A percentile compares a stretch with the other conserved stretches of the same genome.
Evolutionary conservation across 1,140 invertebrate genomes (phyloP).

Genomic region (Scaptomyza graminum): DNA sequence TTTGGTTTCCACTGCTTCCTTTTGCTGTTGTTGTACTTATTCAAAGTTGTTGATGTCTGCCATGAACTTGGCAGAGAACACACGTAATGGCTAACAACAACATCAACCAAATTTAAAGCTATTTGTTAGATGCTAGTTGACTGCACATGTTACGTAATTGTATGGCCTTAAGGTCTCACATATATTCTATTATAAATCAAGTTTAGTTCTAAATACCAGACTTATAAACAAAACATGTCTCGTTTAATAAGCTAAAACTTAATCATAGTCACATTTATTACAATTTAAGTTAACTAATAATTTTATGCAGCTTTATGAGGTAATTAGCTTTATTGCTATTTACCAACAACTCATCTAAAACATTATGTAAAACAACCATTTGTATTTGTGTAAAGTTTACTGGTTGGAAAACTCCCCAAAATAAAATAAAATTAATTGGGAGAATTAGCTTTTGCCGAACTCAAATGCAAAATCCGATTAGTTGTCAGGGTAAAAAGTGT

Average conservation of each 20-base stretch:
- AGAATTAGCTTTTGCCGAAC: not conserved
- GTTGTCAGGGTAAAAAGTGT: not conserved
- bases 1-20: not conserved
- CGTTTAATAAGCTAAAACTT: too few species aligned
- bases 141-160: not conserved
- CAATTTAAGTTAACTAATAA: too few species aligned
- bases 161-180: not conserved
- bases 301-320: too few species aligned
- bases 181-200: too few species aligned
- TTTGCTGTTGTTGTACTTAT: not conserved
- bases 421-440: not conserved
- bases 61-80: slow-evolving; percentile 38
- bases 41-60: slow-evolving; percentile 21
- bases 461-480: slow-evolving; percentile 1
- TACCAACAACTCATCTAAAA: not conserved
- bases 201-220: too few species aligned
- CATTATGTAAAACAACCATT: too few species aligned
- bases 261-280: too few species aligned
- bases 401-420: not conserved
- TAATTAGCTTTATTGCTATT: not conserved
- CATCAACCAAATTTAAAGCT: too few species aligned
- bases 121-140: not conserved
- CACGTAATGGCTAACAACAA: not conserved
- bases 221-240: too few species aligned
- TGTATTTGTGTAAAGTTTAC: too few species aligned